phyloP scores from a whole-genome alignment of 2,113 vertebrate genomes.

The Butorides virescens region DNA sequence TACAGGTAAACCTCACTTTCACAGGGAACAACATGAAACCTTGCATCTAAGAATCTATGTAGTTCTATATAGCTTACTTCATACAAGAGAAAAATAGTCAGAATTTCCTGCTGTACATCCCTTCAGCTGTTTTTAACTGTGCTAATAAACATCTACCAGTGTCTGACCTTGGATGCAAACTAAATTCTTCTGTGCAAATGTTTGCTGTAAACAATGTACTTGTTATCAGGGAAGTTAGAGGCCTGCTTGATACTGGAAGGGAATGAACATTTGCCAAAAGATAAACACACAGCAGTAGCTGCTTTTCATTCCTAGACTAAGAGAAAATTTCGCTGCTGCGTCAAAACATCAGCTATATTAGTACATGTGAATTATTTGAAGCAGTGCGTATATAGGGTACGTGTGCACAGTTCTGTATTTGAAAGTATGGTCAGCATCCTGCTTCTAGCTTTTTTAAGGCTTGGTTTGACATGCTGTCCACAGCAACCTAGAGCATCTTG shows the following conservation, averaged over 20 bases:
- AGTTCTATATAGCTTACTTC: neutral
- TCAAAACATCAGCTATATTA: neutral
- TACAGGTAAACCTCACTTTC: neutral
- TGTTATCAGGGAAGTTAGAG: neutral
- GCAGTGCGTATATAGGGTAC: no score
- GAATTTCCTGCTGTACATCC: neutral
- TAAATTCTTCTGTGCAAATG: neutral
- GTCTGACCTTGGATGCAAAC: neutral
- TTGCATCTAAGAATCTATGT: neutral
- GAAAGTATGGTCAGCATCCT: neutral
- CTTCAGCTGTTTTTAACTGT: neutral
- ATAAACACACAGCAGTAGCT: neutral
- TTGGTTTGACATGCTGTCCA: neutral
- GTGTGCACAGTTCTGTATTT: neutral
- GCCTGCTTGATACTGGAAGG: neutral
- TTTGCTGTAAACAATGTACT: conserved; percentile 2
- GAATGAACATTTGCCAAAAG: neutral
- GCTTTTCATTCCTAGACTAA: neutral
- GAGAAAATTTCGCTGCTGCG: neutral
- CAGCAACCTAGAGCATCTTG: neutral
- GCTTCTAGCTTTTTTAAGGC: neutral
- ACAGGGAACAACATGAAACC: neutral
- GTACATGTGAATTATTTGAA: neutral
- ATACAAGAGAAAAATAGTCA: neutral
- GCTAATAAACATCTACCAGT: neutral